A percentile compares a stretch with the other conserved stretches of the same genome.
Conservation (phyloP, 2,888 invertebrate genomes). For the Caradrina clavipalpis region DNA sequence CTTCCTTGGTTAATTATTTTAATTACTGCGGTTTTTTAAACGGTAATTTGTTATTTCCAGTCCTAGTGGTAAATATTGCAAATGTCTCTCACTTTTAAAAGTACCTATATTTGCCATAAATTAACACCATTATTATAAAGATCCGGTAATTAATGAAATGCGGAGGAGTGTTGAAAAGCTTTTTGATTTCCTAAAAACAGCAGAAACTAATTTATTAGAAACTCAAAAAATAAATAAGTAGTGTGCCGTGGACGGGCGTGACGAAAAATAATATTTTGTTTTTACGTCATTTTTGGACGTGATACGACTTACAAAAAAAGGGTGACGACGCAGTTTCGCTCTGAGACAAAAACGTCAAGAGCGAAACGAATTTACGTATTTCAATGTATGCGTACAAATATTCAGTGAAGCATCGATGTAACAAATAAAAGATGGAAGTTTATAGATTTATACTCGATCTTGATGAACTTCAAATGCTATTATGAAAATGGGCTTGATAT, state of each 20-base stretch:
- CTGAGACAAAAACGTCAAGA: constrained; percentile 76
- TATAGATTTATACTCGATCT: background rate
- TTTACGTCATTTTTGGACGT: constrained; percentile 80
- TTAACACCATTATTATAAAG: constrained; percentile 4
- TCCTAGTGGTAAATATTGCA: constrained; percentile 8
- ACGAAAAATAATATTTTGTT: constrained; percentile 85
- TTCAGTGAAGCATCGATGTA: constrained; percentile 29
- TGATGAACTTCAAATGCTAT: background rate
- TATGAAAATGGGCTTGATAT: background rate
- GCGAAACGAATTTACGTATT: constrained; percentile 76
- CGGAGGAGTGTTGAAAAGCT: constrained; percentile 54
- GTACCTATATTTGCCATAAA: background rate
- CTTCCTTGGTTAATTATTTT: constrained; percentile 59
- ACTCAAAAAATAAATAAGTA: constrained; percentile 81
- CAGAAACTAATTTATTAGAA: constrained; percentile 81
- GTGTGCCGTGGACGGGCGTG: constrained; percentile 84
- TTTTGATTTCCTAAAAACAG: constrained; percentile 72
- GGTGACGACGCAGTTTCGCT: constrained; percentile 78
- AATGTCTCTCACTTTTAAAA: background rate
- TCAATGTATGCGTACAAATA: constrained; percentile 62
- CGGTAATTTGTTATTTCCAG: constrained; percentile 13
- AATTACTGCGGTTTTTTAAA: constrained; percentile 54
- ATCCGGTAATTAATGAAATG: constrained; percentile 41
- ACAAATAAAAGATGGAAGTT: constrained; percentile 12
- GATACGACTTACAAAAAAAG: constrained; percentile 80